A percentile compares a stretch with the other conserved stretches of the same genome.
Conservation (phyloP, 2,113 vertebrate species). For the Solenodon paradoxus region DNA sequence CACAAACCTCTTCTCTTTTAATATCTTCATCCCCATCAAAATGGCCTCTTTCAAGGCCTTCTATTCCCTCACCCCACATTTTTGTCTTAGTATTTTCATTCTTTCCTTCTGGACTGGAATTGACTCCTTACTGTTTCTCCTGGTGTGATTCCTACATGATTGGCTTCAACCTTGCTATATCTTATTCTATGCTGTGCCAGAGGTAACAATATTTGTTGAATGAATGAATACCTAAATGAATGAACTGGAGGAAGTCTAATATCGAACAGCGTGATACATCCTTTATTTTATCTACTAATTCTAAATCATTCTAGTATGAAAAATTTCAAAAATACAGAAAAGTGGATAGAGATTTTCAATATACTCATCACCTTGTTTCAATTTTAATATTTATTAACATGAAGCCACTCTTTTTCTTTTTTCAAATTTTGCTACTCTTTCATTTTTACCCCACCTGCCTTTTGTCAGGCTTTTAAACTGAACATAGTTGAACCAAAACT, state of each 20-base stretch:
- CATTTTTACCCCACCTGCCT: neutral
- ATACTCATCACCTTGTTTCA: neutral
- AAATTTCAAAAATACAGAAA: conserved; percentile 18
- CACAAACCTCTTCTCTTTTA: too few species aligned
- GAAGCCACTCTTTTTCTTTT: neutral
- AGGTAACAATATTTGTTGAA: conserved; percentile 5
- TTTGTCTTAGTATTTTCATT: neutral
- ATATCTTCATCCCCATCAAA: too few species aligned
- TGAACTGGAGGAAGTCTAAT: conserved; percentile 35
- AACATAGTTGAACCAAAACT: neutral
- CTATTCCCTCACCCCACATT: neutral
- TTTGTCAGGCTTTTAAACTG: neutral
- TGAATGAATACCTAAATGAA: conserved; percentile 13
- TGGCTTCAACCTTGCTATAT: neutral
- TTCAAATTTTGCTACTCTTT: neutral
- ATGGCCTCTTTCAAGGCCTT: neutral
- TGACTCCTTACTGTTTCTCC: neutral
- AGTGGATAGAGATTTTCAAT: neutral
- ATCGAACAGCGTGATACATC: neutral
- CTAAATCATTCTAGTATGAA: neutral
- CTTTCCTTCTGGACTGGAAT: neutral
- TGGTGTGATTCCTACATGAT: neutral
- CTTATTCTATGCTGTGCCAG: neutral
- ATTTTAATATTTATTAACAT: conserved; percentile 1
- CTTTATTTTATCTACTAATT: neutral